Evolutionary conservation across 2,797 vertebrate genomes (phyloP).

Genomic region (Chaunax sp.): DNA sequence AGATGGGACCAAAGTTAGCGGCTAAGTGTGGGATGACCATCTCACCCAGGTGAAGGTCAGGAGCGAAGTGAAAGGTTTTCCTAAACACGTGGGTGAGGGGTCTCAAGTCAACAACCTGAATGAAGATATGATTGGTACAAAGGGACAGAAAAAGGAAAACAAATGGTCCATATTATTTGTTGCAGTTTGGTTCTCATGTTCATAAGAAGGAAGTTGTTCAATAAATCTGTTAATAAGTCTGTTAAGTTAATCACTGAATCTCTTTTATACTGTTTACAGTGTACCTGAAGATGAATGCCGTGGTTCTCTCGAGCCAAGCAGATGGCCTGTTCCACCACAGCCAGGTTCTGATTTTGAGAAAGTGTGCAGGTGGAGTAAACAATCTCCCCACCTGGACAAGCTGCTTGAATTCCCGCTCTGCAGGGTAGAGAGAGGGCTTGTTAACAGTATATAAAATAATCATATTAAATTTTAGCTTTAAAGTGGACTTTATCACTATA

Average conservation of each 20-base stretch:
- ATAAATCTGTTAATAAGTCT: neutral
- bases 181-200: neutral
- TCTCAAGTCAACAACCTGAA: slow-evolving; percentile 83
- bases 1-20: slow-evolving; percentile 95
- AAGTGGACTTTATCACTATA: too few species aligned
- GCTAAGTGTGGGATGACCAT: slow-evolving; percentile 92
- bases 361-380: slow-evolving; percentile 95
- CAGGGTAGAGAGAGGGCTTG: neutral
- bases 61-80: slow-evolving; percentile 90
- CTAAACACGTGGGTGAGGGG: slow-evolving; percentile 82
- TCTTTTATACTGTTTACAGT: neutral
- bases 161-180: slow-evolving; percentile 7
- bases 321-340: slow-evolving; percentile 87
- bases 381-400: slow-evolving; percentile 85
- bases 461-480: neutral
- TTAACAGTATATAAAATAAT: slow-evolving; percentile 11
- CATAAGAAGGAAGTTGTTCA: neutral
- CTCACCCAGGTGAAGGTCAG: slow-evolving; percentile 86
- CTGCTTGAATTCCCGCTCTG: slow-evolving; percentile 89
- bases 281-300: slow-evolving; percentile 76
- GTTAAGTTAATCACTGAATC: neutral
- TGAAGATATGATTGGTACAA: slow-evolving; percentile 24
- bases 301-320: slow-evolving; percentile 82
- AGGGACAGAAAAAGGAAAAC: neutral
- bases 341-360: slow-evolving; percentile 91